Evolutionary conservation across 2,113 vertebrate genomes (phyloP).

Genomic region (Centropus bengalensis): DNA sequence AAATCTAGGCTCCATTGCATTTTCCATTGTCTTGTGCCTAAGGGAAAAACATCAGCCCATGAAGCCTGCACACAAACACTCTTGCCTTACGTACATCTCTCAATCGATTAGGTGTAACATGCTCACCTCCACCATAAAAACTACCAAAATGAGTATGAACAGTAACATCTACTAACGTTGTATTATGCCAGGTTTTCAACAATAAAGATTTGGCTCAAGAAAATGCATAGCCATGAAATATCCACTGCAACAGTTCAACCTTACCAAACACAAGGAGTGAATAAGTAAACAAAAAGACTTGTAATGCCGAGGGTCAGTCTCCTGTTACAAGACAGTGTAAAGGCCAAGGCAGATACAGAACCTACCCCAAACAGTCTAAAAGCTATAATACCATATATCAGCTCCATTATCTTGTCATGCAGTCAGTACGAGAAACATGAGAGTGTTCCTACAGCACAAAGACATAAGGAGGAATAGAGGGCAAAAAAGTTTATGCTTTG

Average conservation of each 20-base stretch:
- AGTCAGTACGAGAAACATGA: not conserved
- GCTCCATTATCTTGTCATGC: not conserved
- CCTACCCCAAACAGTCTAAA: not conserved
- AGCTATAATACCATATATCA: not conserved
- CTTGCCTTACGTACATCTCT: not conserved
- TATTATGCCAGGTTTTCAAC: not conserved
- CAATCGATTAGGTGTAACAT: not conserved
- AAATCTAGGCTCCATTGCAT: not conserved
- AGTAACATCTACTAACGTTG: not conserved
- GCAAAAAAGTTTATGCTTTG: not conserved
- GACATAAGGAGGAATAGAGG: not conserved
- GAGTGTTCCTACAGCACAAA: not conserved
- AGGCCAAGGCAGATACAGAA: not conserved
- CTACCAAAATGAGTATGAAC: not conserved
- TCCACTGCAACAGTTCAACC: not conserved
- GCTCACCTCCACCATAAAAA: not conserved
- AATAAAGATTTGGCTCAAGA: not conserved
- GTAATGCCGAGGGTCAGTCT: not conserved
- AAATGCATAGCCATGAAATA: not conserved
- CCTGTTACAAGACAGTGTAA: not conserved
- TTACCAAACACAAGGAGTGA: not conserved
- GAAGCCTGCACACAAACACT: not conserved
- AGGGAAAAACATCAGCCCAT: not conserved
- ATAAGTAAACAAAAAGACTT: not conserved
- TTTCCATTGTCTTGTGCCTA: not conserved